phyloP scores from a whole-genome alignment of 2,888 invertebrate species.

The Acronicta aceris region DNA sequence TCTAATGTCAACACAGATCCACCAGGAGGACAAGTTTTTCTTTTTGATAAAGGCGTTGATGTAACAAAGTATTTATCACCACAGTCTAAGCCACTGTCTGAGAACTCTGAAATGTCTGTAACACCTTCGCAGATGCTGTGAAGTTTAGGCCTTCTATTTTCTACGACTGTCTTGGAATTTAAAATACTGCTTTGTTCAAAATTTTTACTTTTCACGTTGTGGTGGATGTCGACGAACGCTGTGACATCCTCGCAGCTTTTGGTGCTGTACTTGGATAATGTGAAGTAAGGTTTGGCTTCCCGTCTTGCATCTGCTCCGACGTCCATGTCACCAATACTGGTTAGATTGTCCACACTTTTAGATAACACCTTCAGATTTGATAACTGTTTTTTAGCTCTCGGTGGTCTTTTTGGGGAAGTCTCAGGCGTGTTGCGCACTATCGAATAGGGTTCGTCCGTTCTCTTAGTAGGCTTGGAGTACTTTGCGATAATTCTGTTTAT shows the following conservation, averaged over 20 bases:
- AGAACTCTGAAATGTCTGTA: slow-evolving; percentile 65
- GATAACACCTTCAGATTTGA: slow-evolving; percentile 72
- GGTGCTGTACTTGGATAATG: slow-evolving; percentile 77
- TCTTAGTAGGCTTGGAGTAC: slow-evolving; percentile 83
- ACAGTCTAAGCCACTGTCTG: slow-evolving; percentile 77
- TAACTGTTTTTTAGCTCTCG: slow-evolving; percentile 69
- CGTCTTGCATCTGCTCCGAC: slow-evolving; percentile 69
- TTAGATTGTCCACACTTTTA: slow-evolving; percentile 83
- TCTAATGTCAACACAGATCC: slow-evolving; percentile 73
- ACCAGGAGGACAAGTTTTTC: slow-evolving; percentile 76
- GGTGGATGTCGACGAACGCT: slow-evolving; percentile 78
- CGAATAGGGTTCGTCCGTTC: slow-evolving; percentile 75
- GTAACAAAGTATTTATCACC: slow-evolving; percentile 74
- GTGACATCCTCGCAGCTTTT: slow-evolving; percentile 84
- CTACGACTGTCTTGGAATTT: slow-evolving; percentile 71
- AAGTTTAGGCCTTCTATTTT: slow-evolving; percentile 66
- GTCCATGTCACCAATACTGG: slow-evolving; percentile 76
- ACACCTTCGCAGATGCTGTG: slow-evolving; percentile 78
- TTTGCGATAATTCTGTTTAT: slow-evolving; percentile 88
- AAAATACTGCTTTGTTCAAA: slow-evolving; percentile 83
- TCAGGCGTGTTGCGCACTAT: slow-evolving; percentile 63
- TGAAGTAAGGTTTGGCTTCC: slow-evolving; percentile 64
- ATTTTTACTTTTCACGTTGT: slow-evolving; percentile 76
- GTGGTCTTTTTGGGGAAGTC: slow-evolving; percentile 75
- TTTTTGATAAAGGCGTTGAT: slow-evolving; percentile 80